Base-by-base conservation (phyloP, 2,113 vertebrate species). In the Athene noctua region DNA sequence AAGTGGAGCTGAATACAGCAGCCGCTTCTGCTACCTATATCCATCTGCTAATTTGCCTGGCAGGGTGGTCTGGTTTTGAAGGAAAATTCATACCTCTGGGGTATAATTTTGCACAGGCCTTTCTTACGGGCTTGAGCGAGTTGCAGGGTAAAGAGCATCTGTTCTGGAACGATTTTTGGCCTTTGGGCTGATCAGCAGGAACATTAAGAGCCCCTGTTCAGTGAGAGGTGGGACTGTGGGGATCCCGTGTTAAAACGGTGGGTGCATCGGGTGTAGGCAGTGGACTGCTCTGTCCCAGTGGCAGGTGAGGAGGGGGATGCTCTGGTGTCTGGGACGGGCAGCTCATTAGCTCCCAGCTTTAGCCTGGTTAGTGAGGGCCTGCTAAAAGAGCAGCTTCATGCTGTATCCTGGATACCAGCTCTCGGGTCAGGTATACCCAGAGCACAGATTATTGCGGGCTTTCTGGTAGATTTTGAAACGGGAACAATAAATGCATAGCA, bases 321-420 rank as follows among this genome's bases (percentile, higher is more conserved):
- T 94, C 94, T 85, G 87, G 94, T 74, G 86, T 73, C 94, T 89
- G 88, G 97, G 97, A 95, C 79, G 38, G 96, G 93, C 97, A 94
- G 92, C 96, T 98, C 96, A 95, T 98, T 98, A 98, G 96, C 94
- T 97, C 97, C 74, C 92, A 47, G 92, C 97, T 94, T 91, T 54
- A 94, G 95, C 88, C 94, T 98, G 96, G 95, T 97, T 96, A 97
- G 97, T 85, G 95, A 96, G 92, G 97, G 93, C 96, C 96, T 92
- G 96, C 88, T 97, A 98, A 98, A 97, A 97, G 97, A 97, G 97
- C 98, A 95, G 97, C 96, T 98, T 97, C 98, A 98, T 98, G 98
- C 97, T 94, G 98, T 98, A 98, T 99, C 98, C 98, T 98, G 98
- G 98, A 98, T 98, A 99, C 98, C 90, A 40, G 96, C 94, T 96